Evolutionary conservation across 2,113 vertebrate species (phyloP).

Genomic region (Stegastes partitus): DNA sequence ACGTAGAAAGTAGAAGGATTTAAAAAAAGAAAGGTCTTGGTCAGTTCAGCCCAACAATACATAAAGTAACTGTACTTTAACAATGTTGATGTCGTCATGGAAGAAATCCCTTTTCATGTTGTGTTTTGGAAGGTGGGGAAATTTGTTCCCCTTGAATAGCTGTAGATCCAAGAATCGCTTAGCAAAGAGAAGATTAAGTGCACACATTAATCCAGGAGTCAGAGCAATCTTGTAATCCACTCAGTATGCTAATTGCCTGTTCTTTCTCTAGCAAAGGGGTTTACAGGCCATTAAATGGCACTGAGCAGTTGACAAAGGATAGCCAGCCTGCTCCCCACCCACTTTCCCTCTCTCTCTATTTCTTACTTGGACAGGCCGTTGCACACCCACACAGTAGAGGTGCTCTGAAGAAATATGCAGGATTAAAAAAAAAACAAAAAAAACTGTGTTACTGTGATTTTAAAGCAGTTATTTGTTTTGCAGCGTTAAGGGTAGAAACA

Average conservation of each 20-base stretch:
- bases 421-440: conserved; percentile 10
- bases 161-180: conserved; percentile 78
- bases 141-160: conserved; percentile 67
- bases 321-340: conserved; percentile 67
- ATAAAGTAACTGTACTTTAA: background rate
- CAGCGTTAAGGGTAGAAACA: conserved; percentile 3
- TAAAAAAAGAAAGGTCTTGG: background rate
- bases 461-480: conserved; percentile 43
- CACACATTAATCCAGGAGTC: conserved; percentile 84
- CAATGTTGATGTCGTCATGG: background rate
- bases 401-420: conserved; percentile 45
- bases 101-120: conserved; percentile 30
- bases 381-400: conserved; percentile 62
- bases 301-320: conserved; percentile 82
- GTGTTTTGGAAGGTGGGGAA: conserved; percentile 54
- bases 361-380: conserved; percentile 69
- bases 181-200: conserved; percentile 85
- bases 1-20: conserved; percentile 9
- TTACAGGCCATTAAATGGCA: conserved; percentile 85
- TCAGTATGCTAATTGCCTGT: conserved; percentile 85
- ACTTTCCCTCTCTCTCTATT: conserved; percentile 47
- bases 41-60: background rate
- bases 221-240: conserved; percentile 85
- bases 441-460: conserved; percentile 7
- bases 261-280: conserved; percentile 80